phyloP scores from a whole-genome alignment of 2,113 vertebrate species.

The Tetraodon nigroviridis region DNA sequence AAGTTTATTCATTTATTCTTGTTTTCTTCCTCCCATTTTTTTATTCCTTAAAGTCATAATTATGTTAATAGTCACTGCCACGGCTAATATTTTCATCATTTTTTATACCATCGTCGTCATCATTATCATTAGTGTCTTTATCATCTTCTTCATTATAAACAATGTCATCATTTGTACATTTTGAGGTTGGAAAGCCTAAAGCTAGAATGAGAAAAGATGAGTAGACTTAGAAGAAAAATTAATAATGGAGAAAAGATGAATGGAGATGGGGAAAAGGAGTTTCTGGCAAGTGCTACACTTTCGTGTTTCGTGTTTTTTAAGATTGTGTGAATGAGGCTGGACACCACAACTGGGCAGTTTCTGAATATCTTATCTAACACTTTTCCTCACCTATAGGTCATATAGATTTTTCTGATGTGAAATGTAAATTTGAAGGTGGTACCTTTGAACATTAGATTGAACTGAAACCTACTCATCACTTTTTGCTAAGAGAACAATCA shows the following conservation, averaged over 20 bases:
- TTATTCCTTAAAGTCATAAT: constrained; percentile 10
- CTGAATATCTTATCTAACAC: not conserved
- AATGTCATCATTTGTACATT: constrained; percentile 35
- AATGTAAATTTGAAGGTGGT: not conserved
- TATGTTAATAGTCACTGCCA: constrained; percentile 21
- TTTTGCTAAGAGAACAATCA: too few relatives aligned
- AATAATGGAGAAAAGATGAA: not conserved
- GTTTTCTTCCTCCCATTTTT: not conserved
- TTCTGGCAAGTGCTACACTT: not conserved
- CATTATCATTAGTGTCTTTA: constrained; percentile 23
- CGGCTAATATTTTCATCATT: constrained; percentile 31
- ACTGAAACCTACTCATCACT: not conserved
- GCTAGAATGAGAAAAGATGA: constrained; percentile 8
- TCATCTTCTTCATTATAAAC: constrained; percentile 35
- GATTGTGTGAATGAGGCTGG: not conserved
- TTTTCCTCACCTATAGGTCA: not conserved
- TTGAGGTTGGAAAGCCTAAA: constrained; percentile 25
- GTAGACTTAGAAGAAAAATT: not conserved
- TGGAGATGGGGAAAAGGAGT: not conserved
- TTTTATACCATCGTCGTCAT: constrained; percentile 18
- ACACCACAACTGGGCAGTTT: not conserved
- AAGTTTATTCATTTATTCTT: not conserved
- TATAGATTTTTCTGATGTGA: not conserved
- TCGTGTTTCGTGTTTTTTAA: not conserved
- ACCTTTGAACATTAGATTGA: not conserved